These are phyloP conservation scores for Ashinkailepas kermadecensis DNA, from an alignment of 2,888 invertebrate species.

Conservation along the genomic window DNA sequence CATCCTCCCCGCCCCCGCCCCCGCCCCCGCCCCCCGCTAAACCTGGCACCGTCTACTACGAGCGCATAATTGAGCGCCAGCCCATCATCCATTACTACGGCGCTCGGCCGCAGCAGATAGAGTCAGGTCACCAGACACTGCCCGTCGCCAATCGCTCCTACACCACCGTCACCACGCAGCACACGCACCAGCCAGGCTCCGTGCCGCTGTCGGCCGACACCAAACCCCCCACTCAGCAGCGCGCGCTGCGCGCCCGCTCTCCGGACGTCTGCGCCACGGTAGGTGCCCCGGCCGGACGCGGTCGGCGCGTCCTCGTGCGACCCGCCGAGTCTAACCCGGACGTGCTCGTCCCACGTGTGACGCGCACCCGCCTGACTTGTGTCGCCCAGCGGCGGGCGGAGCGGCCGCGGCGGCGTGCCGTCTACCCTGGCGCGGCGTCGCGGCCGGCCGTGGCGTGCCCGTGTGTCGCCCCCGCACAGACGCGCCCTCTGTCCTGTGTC, in stretches of 20 bases:
- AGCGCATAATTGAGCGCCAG: conserved; percentile 16
- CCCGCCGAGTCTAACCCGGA: background rate
- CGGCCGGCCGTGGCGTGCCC: too few relatives aligned
- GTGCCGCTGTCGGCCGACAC: background rate
- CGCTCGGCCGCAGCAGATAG: background rate
- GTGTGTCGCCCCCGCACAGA: background rate
- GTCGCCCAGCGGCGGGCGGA: background rate
- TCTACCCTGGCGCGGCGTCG: background rate
- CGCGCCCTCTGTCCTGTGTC: background rate
- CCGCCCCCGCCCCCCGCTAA: background rate
- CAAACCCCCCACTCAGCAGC: background rate
- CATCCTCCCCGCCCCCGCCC: background rate
- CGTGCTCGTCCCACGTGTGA: background rate
- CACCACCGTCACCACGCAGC: background rate
- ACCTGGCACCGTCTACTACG: background rate
- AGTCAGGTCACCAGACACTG: background rate
- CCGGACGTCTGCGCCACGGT: background rate
- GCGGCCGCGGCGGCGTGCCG: background rate
- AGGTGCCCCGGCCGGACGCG: background rate
- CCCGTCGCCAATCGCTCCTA: background rate
- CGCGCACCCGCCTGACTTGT: background rate
- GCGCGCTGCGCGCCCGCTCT: background rate
- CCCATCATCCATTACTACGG: conserved; percentile 19
- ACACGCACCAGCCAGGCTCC: background rate
- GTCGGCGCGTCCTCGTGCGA: background rate